Percentiles rank a stretch among this genome's conserved stretches.
Conservation (phyloP, 1,140 invertebrate species). For the Chironomus striatipennis region DNA sequence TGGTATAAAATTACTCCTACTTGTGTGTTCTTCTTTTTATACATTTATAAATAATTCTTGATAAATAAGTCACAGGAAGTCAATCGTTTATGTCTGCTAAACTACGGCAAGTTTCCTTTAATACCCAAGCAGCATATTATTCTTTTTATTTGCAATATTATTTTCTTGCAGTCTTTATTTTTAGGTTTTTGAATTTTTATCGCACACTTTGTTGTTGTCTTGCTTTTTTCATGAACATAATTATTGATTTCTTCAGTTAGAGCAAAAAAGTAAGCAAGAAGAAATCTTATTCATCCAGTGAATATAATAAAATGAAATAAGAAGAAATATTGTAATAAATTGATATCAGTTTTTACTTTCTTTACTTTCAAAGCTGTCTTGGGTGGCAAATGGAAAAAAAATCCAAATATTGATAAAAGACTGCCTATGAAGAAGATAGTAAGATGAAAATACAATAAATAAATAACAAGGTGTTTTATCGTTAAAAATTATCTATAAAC, state of each 20-base stretch:
- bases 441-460: not conserved
- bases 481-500: not conserved
- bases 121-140: not conserved
- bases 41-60: not conserved
- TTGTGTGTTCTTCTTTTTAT: too few relatives aligned
- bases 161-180: not conserved
- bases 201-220: not conserved
- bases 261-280: not conserved
- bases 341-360: too few relatives aligned
- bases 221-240: not conserved
- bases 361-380: too few relatives aligned
- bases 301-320: too few relatives aligned
- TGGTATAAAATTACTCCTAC: too few relatives aligned
- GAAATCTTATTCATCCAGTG: not conserved
- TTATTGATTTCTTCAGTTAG: not conserved
- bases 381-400: too few relatives aligned
- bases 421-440: too few relatives aligned
- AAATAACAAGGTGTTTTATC: not conserved
- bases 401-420: too few relatives aligned
- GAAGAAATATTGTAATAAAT: too few relatives aligned
- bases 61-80: constrained; percentile 25
- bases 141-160: too few relatives aligned
- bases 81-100: not conserved
- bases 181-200: constrained; percentile 7
- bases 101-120: not conserved